Evolutionary conservation across 2,888 invertebrate species (phyloP), one percentile per base, ranked within the genome.

Genomic region (Junonia oenone): DNA sequence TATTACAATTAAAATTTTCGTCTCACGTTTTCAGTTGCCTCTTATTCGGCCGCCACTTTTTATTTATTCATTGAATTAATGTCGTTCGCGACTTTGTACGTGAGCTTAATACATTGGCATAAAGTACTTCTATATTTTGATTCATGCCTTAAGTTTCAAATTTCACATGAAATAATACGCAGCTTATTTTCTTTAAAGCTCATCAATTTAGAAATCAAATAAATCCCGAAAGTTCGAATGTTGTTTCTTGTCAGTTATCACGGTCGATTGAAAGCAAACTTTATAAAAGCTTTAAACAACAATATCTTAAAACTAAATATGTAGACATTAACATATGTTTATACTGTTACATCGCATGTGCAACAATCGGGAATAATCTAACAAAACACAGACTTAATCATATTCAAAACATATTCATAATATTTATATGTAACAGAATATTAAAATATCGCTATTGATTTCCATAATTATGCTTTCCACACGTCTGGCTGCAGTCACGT

Each of bases 401-500:
- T 22, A 6, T 22, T 22, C n/a, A 33, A 40, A 11, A 19, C 5
- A 22, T 13, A n/a, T n/a, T 22, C 3, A 22, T 6, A 19, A 22
- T 13, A 22, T n/a, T 13, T 13, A 43, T 29, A 37, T 47, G 52
- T 33, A 50, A 37, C 22, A 43, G n/a, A 56, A 31, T 31, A 50
- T 40, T 17, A 35, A 48, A 56, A 58, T 49, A 53, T 43, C 50
- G 19, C 6, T 59, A 63, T 63, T 58, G 51, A 51, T 54, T 55
- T 45, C 37, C 27, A 55, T 63, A 67, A 67, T 67, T 64, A 60
- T 52, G 57, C 59, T 58, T 62, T 62, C 55, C 62, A 62, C 51
- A 48, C 54, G 63, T 52, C 54, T 59, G 33, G 49, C 52, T 57
- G 31, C 6, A 63, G 63, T 68, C 66, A 67, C 67, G 68, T 63